Evolutionary conservation across 2,888 invertebrate genomes (phyloP).

Genomic region (Flabesymbios commensalis): DNA sequence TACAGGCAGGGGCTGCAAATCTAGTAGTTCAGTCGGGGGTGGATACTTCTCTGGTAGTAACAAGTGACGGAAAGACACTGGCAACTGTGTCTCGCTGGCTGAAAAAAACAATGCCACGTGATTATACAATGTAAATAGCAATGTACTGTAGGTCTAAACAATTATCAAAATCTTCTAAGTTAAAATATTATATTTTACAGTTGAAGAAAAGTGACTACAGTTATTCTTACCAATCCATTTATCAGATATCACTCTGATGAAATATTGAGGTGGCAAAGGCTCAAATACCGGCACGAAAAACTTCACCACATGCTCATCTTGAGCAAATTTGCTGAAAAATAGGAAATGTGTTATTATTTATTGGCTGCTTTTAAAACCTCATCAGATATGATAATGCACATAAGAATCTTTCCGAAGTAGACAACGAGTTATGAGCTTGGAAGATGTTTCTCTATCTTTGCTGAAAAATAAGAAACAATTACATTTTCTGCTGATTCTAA

Average conservation of each 20-base stretch:
- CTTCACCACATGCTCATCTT: slow-evolving; percentile 94
- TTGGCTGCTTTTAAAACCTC: too few species aligned
- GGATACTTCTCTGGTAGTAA: slow-evolving; percentile 97
- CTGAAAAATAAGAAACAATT: too few species aligned
- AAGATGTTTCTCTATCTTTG: too few species aligned
- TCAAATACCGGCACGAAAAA: slow-evolving; percentile 99
- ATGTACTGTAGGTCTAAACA: background rate
- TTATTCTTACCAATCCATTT: slow-evolving; percentile 63
- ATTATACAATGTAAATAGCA: too few species aligned
- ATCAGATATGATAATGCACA: too few species aligned
- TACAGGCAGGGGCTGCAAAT: slow-evolving; percentile 90
- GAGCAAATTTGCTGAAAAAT: slow-evolving; percentile 78
- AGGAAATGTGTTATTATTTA: too few species aligned
- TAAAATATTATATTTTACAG: background rate
- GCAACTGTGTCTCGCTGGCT: slow-evolving; percentile 92
- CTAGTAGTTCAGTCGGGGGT: slow-evolving; percentile 95
- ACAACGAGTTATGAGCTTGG: too few species aligned
- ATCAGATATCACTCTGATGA: slow-evolving; percentile 71
- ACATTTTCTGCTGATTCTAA: too few species aligned
- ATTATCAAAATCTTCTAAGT: background rate
- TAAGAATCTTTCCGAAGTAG: too few species aligned
- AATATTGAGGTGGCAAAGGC: slow-evolving; percentile 97
- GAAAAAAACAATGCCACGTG: slow-evolving; percentile 12
- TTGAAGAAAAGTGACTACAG: background rate
- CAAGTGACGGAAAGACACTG: slow-evolving; percentile 95